Percentiles rank a stretch among this genome's conserved stretches.
Conservation (phyloP, 2,113 vertebrate genomes). For the Cephalopholis sonnerati region DNA sequence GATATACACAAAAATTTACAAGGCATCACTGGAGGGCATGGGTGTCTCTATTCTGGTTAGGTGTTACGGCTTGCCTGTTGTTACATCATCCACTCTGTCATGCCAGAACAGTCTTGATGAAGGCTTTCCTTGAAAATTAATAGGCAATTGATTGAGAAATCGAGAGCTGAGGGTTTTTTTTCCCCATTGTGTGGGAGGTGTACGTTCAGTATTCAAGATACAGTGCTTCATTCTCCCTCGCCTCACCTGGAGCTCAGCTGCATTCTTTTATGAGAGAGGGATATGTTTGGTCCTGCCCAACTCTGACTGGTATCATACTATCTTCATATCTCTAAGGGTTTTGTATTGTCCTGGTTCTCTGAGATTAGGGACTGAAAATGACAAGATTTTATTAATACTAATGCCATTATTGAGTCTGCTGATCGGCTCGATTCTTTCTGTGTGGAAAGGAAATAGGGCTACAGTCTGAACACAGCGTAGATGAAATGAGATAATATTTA, state of each 20-base stretch:
- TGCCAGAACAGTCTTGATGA: background rate
- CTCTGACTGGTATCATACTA: conserved; percentile 38
- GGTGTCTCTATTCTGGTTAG: conserved; percentile 13
- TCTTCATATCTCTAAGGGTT: conserved; percentile 24
- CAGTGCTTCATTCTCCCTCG: conserved; percentile 31
- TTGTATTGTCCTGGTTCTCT: conserved; percentile 11
- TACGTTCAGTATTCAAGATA: conserved; percentile 9
- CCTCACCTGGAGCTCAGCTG: conserved; percentile 22
- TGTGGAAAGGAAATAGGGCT: no score
- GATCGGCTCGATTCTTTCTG: no score
- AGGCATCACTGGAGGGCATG: conserved; percentile 29
- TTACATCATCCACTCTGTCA: background rate
- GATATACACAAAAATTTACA: conserved; percentile 41
- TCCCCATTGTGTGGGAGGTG: background rate
- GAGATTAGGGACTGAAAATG: background rate
- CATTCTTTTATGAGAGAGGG: conserved; percentile 66
- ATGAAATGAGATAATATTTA: no score
- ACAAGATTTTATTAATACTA: no score
- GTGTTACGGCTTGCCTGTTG: conserved; percentile 33
- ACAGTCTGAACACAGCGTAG: no score
- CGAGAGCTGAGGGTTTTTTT: background rate
- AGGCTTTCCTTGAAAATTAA: background rate
- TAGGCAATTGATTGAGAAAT: conserved; percentile 21
- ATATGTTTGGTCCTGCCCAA: conserved; percentile 72
- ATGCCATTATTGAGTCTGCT: no score